A percentile compares a stretch with the other conserved stretches of the same genome.
phyloP scores from a whole-genome alignment of 2,113 vertebrate genomes.

The Podarcis muralis region DNA sequence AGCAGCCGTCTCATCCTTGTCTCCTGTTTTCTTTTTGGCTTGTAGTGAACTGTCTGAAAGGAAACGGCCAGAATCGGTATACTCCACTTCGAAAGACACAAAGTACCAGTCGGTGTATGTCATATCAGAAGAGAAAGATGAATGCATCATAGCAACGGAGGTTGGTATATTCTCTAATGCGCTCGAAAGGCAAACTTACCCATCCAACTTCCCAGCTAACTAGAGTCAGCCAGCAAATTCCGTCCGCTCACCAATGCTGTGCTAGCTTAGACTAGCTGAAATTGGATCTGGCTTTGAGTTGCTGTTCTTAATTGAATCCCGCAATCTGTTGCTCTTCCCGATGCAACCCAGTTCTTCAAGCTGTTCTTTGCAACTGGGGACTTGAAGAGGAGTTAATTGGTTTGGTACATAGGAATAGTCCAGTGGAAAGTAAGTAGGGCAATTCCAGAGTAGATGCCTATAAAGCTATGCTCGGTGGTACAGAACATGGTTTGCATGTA shows the following conservation, averaged over 20 bases:
- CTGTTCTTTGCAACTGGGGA: not conserved
- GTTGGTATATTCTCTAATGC: slow-evolving; percentile 75
- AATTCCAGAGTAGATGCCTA: not conserved
- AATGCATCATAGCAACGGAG: slow-evolving; percentile 99
- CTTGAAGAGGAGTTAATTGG: not conserved
- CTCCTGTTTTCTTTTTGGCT: slow-evolving; percentile 39
- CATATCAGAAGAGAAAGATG: slow-evolving; percentile 95
- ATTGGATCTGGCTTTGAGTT: not conserved
- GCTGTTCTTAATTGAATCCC: too few species aligned
- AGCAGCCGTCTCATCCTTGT: slow-evolving; percentile 22
- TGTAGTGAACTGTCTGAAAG: slow-evolving; percentile 85
- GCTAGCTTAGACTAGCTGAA: not conserved
- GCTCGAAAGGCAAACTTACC: not conserved
- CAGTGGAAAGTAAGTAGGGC: too few species aligned
- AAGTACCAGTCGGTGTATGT: slow-evolving; percentile 99
- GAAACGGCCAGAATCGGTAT: slow-evolving; percentile 82
- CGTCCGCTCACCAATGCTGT: not conserved
- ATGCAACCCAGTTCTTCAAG: not conserved
- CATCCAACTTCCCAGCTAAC: fast-evolving
- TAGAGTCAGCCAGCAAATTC: fast-evolving
- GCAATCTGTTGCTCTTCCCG: not conserved
- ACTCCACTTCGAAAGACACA: slow-evolving; percentile 86
- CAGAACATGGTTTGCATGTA: not conserved
- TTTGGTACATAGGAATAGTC: not conserved
- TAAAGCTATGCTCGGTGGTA: not conserved